Base-by-base conservation (phyloP, 2,797 vertebrate species). In the Nannoperca obscura region DNA sequence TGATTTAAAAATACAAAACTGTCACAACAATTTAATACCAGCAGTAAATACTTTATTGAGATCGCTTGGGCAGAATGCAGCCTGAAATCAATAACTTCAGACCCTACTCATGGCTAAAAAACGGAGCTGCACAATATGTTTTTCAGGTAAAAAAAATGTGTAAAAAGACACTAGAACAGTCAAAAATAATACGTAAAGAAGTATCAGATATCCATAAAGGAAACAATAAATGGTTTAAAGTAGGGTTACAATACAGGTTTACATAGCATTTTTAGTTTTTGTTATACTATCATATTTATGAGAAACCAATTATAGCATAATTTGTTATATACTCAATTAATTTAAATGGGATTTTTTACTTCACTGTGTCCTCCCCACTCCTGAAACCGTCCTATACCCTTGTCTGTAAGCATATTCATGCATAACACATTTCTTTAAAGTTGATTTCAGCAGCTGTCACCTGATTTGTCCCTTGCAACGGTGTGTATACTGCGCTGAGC, bases 1-100 rank as follows among this genome's bases (percentile, higher is more conserved):
- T 49, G 32, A 71, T 71, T 42, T 53, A 59, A 67, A 60, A 58
- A 64, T 70, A 79, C 3, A 34, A 34, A 34, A 34, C 3, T 38
- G 27, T 55, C 32, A 27, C n/a, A 59, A 7, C 24, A 50, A 0
- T 10, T 13, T 8, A 44, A 30, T 64, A 36, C 11, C 53, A 22
- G 38, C 7, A 11, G 38, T 38, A 38, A 11, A 38, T 36, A 36
- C 34, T 8, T 36, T 36, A 36, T 36, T 36, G 34, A 36, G 32
- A 34, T 34, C 5, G 32, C 32, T 34, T 4, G 32, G 32, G 32
- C 32, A 32, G 30, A 2, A 32, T 32, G 30, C 30, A 34, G 34
- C 34, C 34, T 36, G 7, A 36, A 36, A 36, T 44, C 14, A 15
- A 44, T 44, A 14, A 34, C 12, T 57, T 17, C 17, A 57, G 9